Conservation (phyloP, 2,113 vertebrate species). For the Jacana jacana region DNA sequence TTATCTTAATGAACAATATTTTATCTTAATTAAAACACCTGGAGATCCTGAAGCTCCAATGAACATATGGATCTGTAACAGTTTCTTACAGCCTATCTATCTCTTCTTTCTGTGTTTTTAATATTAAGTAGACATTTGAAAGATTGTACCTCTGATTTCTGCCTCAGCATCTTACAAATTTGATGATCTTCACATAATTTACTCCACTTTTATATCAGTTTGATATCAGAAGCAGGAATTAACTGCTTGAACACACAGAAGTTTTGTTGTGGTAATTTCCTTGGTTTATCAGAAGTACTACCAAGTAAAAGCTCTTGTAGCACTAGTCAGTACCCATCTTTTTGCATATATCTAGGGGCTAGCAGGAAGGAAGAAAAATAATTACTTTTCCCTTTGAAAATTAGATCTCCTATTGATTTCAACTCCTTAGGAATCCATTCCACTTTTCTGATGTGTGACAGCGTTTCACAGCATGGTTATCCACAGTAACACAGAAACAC, state of each 20-base stretch:
- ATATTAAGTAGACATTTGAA: not conserved
- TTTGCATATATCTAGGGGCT: not conserved
- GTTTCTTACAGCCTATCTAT: not conserved
- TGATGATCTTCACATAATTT: not conserved
- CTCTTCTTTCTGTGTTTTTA: not conserved
- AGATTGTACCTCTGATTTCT: not conserved
- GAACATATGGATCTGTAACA: not conserved
- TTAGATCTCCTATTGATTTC: constrained; percentile 3
- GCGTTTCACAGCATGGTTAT: not conserved
- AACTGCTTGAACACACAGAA: not conserved
- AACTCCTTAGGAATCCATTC: not conserved
- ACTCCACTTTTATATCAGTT: not conserved
- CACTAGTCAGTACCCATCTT: not conserved
- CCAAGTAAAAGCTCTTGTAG: not conserved
- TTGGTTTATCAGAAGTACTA: not conserved
- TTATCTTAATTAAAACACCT: constrained; percentile 3
- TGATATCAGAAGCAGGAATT: not conserved
- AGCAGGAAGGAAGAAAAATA: constrained; percentile 1
- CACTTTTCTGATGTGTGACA: not conserved
- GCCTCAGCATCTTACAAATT: not conserved
- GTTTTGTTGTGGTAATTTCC: not conserved
- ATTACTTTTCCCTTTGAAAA: not conserved
- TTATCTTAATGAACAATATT: not conserved
- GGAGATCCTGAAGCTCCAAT: not conserved
- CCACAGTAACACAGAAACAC: not conserved